Base-by-base conservation (phyloP, 2,888 invertebrate genomes). In the Resseliella maxima region DNA sequence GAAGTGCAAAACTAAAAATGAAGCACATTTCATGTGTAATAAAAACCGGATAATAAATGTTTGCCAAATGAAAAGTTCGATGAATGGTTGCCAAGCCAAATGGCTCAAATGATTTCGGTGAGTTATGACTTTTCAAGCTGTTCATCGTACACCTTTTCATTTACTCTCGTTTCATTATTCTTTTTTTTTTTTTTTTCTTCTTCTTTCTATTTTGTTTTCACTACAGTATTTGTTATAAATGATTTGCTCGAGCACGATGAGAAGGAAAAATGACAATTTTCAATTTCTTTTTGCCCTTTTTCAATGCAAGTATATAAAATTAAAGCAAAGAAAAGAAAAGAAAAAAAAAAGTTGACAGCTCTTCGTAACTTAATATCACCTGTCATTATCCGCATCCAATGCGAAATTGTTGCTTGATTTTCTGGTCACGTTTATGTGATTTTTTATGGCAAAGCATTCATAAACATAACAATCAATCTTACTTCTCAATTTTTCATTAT, bases 1-100 rank as follows among this genome's bases (percentile, higher is more conserved):
- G 72, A 72, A 72, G 72, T 72, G 72, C 72, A 72, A 31, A 27
- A 72, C 31, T 59, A 50, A 50, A 10, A 24, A 18, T 50, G 46
- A 50, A 50, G 46, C 46, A 27, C 72, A 72, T 72, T 2, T 24
- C 24, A 31, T 72, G 72, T 72, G 72, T 15, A 72, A 72, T 72
- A 72, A 72, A 72, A 72, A 72, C 72, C 72, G 35, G 72, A 72
- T 72, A 72, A 72, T 72, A 72, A 72, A 72, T 72, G 72, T 72
- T 72, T 72, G 31, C n/a, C 72, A 15, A 72, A 59, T 59, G 59
- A 59, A 59, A 59, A 24, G 24, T 59, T 59, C 59, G 59, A 59
- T 59, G 59, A 59, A 59, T 59, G 59, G 6, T 24, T 27, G n/a
- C 6, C 59, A 2, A 12, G 3, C 24, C 27, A 59, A 59, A 59